Percentiles rank a stretch among this genome's conserved stretches.
phyloP scores from a whole-genome alignment of 2,113 vertebrate species.

The Origma solitaria region DNA sequence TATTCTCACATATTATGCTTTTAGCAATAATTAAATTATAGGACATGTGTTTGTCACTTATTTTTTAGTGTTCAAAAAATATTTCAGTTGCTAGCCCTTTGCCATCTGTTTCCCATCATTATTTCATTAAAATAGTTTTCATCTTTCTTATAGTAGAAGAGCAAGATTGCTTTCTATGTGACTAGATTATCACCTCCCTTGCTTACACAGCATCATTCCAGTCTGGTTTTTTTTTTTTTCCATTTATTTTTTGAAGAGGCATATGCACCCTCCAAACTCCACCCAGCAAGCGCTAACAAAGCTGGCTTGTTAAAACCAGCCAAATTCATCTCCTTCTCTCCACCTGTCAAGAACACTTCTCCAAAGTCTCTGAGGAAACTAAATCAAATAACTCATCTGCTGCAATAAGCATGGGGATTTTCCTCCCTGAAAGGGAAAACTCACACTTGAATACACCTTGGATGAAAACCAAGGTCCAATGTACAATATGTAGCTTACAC shows the following conservation, averaged over 20 bases:
- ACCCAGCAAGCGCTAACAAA: background rate
- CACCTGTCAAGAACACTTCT: background rate
- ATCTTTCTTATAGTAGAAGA: background rate
- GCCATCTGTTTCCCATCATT: constrained; percentile 28
- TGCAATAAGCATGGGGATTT: background rate
- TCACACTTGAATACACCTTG: background rate
- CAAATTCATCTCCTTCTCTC: background rate
- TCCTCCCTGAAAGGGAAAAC: background rate
- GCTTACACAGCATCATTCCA: background rate
- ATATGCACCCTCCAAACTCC: background rate
- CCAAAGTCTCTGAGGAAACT: background rate
- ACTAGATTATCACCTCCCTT: background rate
- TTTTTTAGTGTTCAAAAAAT: constrained; percentile 26
- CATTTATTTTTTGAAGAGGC: background rate
- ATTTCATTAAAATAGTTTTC: constrained; percentile 26
- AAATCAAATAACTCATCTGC: background rate
- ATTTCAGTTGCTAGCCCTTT: constrained; percentile 20
- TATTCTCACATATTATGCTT: background rate
- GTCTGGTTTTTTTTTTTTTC: no score
- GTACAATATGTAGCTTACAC: background rate
- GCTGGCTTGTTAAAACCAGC: background rate
- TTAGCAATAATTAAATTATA: background rate
- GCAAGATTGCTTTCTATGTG: background rate
- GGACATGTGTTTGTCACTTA: constrained; percentile 5
- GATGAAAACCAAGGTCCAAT: background rate